Evolutionary conservation across 2,888 invertebrate genomes (phyloP).

Genomic region (Lamproptera curius): DNA sequence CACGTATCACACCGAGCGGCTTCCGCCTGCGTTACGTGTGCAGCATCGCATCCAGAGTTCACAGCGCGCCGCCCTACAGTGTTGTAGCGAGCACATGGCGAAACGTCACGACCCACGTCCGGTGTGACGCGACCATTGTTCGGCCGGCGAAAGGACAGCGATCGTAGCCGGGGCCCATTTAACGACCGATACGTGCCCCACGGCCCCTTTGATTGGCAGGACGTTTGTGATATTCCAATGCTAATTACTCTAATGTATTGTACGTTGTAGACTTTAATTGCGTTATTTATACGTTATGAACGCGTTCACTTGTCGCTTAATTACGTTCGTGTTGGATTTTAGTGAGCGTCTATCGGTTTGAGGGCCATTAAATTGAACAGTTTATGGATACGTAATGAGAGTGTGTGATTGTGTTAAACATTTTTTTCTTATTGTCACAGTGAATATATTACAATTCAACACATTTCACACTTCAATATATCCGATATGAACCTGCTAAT

Average conservation of each 20-base stretch:
- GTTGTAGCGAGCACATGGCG: constrained; percentile 48
- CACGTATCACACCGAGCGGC: constrained; percentile 55
- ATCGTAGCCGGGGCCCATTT: constrained; percentile 26
- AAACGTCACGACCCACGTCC: constrained; percentile 60
- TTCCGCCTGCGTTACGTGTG: constrained; percentile 64
- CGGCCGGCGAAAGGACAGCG: constrained; percentile 26
- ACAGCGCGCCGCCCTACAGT: constrained; percentile 54
- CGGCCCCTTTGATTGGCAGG: constrained; percentile 25
- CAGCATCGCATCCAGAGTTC: constrained; percentile 46
- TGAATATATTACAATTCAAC: no score
- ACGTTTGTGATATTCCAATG: constrained; percentile 23
- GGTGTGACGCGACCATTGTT: constrained; percentile 44
- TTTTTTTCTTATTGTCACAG: no score
- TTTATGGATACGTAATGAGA: no score
- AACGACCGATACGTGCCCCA: constrained; percentile 26
- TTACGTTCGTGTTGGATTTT: background rate
- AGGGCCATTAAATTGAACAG: no score
- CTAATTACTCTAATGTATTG: constrained; percentile 17
- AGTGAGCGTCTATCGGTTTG: no score
- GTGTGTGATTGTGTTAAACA: no score
- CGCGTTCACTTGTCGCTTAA: background rate
- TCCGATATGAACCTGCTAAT: constrained; percentile 6
- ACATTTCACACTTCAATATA: background rate
- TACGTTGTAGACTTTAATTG: background rate
- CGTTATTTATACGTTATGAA: constrained; percentile 1